Evolutionary conservation across 2,113 vertebrate genomes (phyloP).

Genomic region (Erpornis zantholeuca): DNA sequence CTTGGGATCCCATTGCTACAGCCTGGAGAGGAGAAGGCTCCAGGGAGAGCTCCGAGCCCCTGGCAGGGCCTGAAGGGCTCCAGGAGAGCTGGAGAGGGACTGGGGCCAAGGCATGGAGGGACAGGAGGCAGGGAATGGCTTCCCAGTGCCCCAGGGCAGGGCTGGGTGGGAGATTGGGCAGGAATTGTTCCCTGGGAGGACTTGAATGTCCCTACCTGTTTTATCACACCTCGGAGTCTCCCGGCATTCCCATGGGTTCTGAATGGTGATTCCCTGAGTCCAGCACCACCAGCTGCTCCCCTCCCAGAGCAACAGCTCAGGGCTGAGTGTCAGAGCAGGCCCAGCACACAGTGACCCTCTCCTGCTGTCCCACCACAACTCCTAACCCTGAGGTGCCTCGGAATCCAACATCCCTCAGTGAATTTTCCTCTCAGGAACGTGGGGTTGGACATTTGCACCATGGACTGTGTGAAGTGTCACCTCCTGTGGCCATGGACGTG

Average conservation of each 20-base stretch:
- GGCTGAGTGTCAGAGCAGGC: not conserved
- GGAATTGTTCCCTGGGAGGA: too few species aligned
- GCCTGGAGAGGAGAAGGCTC: not conserved
- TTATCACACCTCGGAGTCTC: not conserved
- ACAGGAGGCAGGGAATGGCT: too few species aligned
- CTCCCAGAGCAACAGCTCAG: not conserved
- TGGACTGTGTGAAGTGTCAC: accelerated
- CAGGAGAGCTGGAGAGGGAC: too few species aligned
- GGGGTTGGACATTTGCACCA: not conserved
- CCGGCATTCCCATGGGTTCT: not conserved
- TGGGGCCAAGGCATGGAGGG: too few species aligned
- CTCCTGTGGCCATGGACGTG: accelerated
- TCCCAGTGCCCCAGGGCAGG: too few species aligned
- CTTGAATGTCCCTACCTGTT: not conserved
- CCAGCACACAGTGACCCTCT: accelerated
- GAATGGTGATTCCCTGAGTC: not conserved
- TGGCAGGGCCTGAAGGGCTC: too few species aligned
- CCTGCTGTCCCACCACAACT: not conserved
- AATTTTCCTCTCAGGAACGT: not conserved
- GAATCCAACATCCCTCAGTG: not conserved
- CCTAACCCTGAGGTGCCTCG: not conserved
- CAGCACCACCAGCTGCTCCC: not conserved
- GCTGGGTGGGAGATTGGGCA: too few species aligned
- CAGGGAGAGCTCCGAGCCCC: too few species aligned
- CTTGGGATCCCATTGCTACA: not conserved